Evolutionary conservation across 2,888 invertebrate genomes (phyloP).

Genomic region (Elegia similella): DNA sequence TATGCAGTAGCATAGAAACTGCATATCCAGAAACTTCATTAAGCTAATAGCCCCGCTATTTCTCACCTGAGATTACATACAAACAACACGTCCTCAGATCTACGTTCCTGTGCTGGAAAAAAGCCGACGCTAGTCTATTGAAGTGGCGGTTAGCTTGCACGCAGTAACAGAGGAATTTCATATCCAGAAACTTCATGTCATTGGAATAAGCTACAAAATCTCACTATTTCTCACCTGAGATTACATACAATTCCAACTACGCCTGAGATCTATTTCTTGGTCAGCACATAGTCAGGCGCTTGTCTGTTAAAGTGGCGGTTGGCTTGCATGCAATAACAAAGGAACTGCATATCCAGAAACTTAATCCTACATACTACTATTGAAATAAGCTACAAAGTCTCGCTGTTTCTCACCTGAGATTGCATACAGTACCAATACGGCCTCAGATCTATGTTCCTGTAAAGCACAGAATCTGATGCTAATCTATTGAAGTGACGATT

Average conservation of each 20-base stretch:
- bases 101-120: constrained; percentile 88
- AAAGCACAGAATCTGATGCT: constrained; percentile 88
- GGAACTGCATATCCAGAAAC: constrained; percentile 89
- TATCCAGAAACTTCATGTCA: constrained; percentile 90
- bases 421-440: constrained; percentile 90
- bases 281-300: constrained; percentile 88
- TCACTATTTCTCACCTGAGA: constrained; percentile 56
- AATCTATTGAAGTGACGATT: constrained; percentile 87
- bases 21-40: too few relatives aligned
- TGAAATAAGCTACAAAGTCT: too few relatives aligned
- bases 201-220: too few relatives aligned
- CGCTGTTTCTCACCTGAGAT: constrained; percentile 62
- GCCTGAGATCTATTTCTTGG: constrained; percentile 90
- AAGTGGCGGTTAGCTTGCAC: constrained; percentile 88
- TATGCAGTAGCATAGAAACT: too few relatives aligned
- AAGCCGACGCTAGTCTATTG: constrained; percentile 87
- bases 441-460: constrained; percentile 90
- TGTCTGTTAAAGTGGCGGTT: constrained; percentile 87
- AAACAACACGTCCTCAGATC: constrained; percentile 92
- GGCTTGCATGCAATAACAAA: constrained; percentile 88
- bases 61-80: constrained; percentile 82
- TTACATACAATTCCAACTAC: constrained; percentile 89
- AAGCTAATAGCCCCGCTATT: too few relatives aligned
- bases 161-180: constrained; percentile 88
- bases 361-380: constrained; percentile 89